Conservation (phyloP, 1,140 invertebrate species). For the Tetragonula clypearis region DNA sequence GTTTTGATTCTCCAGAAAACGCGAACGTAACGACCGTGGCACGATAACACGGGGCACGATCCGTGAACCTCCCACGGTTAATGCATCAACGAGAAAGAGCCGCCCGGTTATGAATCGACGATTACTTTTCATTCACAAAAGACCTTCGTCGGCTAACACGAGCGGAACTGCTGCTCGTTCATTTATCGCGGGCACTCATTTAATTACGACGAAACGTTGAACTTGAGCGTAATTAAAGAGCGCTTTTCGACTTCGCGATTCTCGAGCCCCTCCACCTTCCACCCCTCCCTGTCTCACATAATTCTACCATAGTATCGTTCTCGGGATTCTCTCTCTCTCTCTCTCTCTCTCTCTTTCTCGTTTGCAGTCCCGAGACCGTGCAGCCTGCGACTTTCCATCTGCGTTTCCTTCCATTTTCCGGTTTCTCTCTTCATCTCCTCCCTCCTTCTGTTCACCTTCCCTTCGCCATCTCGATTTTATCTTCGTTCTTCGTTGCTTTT, state of each 20-base stretch:
- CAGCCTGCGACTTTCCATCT: not conserved
- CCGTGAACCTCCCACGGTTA: not conserved
- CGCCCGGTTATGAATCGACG: slow-evolving; percentile 43
- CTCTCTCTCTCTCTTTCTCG: not conserved
- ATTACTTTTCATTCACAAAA: slow-evolving; percentile 64
- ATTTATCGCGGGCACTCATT: slow-evolving; percentile 60
- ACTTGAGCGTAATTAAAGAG: slow-evolving; percentile 63
- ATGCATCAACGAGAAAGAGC: slow-evolving; percentile 12
- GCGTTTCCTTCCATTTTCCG: not conserved
- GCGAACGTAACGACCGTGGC: too few species aligned
- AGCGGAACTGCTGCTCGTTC: slow-evolving; percentile 47
- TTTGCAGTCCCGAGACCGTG: not conserved
- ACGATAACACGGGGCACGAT: not conserved
- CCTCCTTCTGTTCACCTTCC: too few species aligned
- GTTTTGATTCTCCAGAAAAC: not conserved
- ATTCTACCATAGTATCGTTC: not conserved
- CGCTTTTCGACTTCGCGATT: slow-evolving; percentile 44
- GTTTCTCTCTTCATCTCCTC: too few species aligned
- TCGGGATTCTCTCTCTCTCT: slow-evolving; percentile 18
- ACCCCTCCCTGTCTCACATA: not conserved
- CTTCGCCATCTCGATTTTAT: not conserved
- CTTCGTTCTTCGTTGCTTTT: not conserved
- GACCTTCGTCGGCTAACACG: slow-evolving; percentile 27
- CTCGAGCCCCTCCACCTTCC: not conserved
- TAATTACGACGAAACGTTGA: slow-evolving; percentile 64